These are phyloP conservation scores for Micrastur ruficollis DNA, from an alignment of 2,797 vertebrate species.

Conservation along the genomic window DNA sequence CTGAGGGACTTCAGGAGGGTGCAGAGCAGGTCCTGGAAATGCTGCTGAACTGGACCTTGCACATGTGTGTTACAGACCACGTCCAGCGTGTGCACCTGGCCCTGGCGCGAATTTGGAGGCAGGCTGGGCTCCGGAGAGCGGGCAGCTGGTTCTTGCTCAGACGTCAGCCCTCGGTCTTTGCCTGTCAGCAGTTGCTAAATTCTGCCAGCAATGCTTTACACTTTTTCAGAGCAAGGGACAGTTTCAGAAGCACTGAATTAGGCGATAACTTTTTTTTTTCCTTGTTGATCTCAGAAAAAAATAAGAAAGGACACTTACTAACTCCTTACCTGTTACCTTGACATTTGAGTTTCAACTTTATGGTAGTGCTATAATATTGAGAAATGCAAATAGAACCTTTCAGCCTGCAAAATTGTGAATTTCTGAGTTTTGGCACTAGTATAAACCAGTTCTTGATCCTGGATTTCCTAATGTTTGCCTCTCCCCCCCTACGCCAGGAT, in stretches of 20 bases:
- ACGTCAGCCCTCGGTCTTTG: accelerated
- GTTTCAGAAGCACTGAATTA: neutral
- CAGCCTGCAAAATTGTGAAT: neutral
- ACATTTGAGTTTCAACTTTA: neutral
- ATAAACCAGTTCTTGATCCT: neutral
- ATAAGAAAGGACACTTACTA: neutral
- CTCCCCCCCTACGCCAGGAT: neutral
- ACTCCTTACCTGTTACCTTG: neutral
- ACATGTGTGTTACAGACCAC: accelerated
- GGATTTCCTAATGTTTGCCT: slow-evolving; percentile 1
- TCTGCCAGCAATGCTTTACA: neutral
- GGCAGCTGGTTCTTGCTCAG: neutral
- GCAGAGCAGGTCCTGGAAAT: neutral
- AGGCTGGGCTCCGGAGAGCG: neutral
- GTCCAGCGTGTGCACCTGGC: accelerated
- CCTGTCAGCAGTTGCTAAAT: neutral
- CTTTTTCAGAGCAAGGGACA: neutral
- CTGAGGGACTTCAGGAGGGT: accelerated
- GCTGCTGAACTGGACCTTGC: neutral
- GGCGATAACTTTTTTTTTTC: neutral
- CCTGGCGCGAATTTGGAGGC: accelerated
- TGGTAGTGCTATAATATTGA: neutral
- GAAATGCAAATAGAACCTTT: neutral
- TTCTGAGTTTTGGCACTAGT: neutral
- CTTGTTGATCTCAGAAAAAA: neutral